Evolutionary conservation across 2,113 vertebrate species (phyloP).

Genomic region (Puffinus mauretanicus): DNA sequence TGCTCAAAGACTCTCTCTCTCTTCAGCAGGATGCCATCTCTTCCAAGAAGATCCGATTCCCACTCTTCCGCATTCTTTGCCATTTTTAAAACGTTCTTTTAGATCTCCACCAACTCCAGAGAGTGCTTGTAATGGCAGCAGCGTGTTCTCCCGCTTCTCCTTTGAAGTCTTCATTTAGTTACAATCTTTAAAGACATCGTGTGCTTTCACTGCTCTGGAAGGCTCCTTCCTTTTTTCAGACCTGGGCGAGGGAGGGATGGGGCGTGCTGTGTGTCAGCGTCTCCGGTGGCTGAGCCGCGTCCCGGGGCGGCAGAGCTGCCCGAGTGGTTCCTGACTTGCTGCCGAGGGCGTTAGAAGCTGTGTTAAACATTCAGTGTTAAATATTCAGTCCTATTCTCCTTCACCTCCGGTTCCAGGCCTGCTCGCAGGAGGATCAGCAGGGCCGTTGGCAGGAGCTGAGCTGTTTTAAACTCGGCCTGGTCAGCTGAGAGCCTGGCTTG

Average conservation of each 20-base stretch:
- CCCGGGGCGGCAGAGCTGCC: neutral
- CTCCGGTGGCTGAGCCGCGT: neutral
- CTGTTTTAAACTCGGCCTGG: neutral
- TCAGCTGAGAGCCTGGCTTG: neutral
- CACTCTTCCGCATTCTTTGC: neutral
- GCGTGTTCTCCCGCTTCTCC: neutral
- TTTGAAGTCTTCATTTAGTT: neutral
- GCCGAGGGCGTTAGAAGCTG: neutral
- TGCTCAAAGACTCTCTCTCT: neutral
- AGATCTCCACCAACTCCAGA: neutral
- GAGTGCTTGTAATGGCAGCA: neutral
- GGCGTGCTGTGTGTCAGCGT: neutral
- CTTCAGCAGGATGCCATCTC: neutral
- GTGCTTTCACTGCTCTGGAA: neutral
- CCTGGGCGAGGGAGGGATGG: rapidly evolving
- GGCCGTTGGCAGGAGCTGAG: neutral
- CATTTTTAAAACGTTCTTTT: neutral
- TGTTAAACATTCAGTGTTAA: neutral
- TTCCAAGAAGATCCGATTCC: neutral
- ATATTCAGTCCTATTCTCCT: neutral
- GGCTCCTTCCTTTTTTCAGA: neutral
- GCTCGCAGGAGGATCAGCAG: neutral
- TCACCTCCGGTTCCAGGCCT: neutral
- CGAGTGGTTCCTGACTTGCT: neutral
- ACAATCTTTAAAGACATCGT: neutral